Evolutionary conservation across 1,140 invertebrate species (phyloP).

Genomic region (Pogonus chalceus): DNA sequence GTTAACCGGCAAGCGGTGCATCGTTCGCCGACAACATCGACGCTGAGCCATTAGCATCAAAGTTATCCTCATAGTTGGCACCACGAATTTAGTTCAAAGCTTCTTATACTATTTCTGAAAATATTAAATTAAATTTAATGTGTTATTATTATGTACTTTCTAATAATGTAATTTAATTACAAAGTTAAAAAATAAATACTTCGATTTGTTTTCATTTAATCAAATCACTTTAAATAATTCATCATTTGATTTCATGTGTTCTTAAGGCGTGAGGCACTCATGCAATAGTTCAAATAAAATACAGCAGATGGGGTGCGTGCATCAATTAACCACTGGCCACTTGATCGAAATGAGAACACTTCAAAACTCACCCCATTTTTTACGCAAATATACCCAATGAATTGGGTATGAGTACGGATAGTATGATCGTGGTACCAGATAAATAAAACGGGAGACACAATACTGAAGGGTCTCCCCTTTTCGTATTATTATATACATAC

Average conservation of each 20-base stretch:
- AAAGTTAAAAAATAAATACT: too few species aligned
- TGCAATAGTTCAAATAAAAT: not conserved
- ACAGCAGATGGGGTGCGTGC: constrained; percentile 1
- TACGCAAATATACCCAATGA: constrained; percentile 16
- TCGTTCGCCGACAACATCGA: too few species aligned
- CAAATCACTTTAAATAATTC: not conserved
- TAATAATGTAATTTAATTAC: too few species aligned
- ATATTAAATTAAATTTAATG: too few species aligned
- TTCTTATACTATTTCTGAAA: too few species aligned
- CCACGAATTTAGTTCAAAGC: too few species aligned
- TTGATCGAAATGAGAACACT: constrained; percentile 12
- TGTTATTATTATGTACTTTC: too few species aligned
- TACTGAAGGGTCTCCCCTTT: not conserved
- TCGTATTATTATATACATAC: not conserved
- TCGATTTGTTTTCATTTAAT: not conserved
- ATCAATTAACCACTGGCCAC: constrained; percentile 1
- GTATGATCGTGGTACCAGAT: constrained; percentile 18
- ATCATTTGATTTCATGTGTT: not conserved
- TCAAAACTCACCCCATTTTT: constrained; percentile 19
- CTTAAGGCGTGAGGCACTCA: not conserved
- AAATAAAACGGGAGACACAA: constrained; percentile 15
- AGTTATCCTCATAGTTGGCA: too few species aligned
- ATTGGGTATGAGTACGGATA: not conserved
- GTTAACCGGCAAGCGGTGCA: too few species aligned
- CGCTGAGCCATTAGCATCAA: too few species aligned